Evolutionary conservation across 2,888 invertebrate species (phyloP).

Genomic region (Drosophila sordidula): DNA sequence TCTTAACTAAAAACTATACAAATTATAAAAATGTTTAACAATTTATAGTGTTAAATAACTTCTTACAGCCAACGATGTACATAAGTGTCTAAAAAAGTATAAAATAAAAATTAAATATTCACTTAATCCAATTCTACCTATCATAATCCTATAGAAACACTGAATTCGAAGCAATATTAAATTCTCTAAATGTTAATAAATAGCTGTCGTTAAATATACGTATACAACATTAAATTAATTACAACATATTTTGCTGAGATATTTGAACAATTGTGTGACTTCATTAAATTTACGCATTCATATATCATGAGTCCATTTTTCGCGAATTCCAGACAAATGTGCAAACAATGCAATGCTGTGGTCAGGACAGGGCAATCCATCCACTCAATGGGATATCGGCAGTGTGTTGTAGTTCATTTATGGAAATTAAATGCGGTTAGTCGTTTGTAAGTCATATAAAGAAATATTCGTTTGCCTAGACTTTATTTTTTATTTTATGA

Average conservation of each 20-base stretch:
- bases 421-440: slow-evolving; percentile 3
- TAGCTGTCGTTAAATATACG: too few species aligned
- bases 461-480: not conserved
- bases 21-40: too few species aligned
- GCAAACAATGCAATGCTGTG: slow-evolving; percentile 49
- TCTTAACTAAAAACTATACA: too few species aligned
- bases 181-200: too few species aligned
- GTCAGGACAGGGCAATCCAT: slow-evolving; percentile 1
- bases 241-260: slow-evolving; percentile 25
- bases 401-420: slow-evolving; percentile 6
- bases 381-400: not conserved
- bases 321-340: slow-evolving; percentile 54
- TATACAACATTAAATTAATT: slow-evolving; percentile 33
- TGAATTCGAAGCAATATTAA: too few species aligned
- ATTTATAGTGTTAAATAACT: too few species aligned
- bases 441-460: not conserved
- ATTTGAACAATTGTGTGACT: slow-evolving; percentile 73
- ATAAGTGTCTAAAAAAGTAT: too few species aligned
- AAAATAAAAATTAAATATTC: too few species aligned
- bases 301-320: slow-evolving; percentile 63
- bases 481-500: too few species aligned
- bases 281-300: slow-evolving; percentile 72
- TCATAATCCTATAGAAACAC: too few species aligned
- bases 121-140: too few species aligned
- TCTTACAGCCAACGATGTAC: too few species aligned